Base-by-base conservation (phyloP, 2,888 invertebrate species). In the Erebia epiphron region DNA sequence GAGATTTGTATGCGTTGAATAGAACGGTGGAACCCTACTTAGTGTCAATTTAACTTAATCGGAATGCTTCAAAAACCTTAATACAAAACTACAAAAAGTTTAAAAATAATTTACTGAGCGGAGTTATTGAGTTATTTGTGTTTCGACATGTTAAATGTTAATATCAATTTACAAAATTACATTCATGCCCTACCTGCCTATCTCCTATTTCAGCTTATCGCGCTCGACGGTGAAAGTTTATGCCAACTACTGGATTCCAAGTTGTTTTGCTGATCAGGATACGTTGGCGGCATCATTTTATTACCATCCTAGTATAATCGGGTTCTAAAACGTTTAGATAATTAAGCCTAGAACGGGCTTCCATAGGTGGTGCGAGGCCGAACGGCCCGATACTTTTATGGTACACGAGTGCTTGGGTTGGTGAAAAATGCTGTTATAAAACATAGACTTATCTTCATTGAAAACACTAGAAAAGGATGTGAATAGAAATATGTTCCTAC, bases 311-410 rank as follows among this genome's bases (percentile, higher is more conserved):
- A 84, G 87, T 89, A 84, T 79, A 84, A 87, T 83, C 78, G 79
- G 83, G 88, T 85, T 81, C 82, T 79, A 82, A 80, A 86, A 83
- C 82, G 85, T 80, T 83, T 86, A 82, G 87, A 88, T 91, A 91
- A 91, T 92, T 90, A 89, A 84, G 82, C 80, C 82, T 81, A 69
- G 78, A 86, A 79, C 90, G 78, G 86, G 84, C 84, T 92, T 73
- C 92, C 92, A 80, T 91, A 91, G 83, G 77, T 71, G 91, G 91
- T 76, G 78, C 78, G 89, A 83, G 88, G 85, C 83, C 88, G 89
- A 89, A 89, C 90, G 90, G 88, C 85, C 78, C 79, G 71, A 74
- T 75, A 78, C 92, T 85, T 90, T 85, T 91, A 92, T 85, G 92
- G 92, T 78, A 87, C 82, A 82, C 78, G 21, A 62, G 49, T 26